Evolutionary conservation across 2,113 vertebrate species (phyloP), one percentile per base, ranked within the genome.

Genomic region (Lanius ludovicianus): DNA sequence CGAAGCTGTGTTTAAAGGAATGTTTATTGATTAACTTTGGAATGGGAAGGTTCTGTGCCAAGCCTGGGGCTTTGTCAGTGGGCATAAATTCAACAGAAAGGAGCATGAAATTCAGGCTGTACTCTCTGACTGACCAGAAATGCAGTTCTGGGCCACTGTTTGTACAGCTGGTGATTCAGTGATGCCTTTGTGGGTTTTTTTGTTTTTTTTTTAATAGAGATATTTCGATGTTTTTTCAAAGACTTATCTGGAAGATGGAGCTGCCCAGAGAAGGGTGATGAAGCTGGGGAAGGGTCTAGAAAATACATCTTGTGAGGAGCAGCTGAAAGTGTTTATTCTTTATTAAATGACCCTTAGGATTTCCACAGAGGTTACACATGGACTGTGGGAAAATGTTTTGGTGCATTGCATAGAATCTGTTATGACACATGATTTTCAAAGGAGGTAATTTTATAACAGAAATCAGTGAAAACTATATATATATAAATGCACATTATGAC

Each of bases 131-230:
- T 78, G 52, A 68, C 21, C 24, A 78, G 52, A 52, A 60, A 21
- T 6, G 39, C 11, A 55, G 1, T 70, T 30, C 17, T 3, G 6
- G 59, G 60, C 28, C 10, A 3, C 5, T 10, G 23, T 78, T 57
- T 46, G 33, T 70, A 3, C 60, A 39, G 30, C 0, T 33, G 69
- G 30, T 64, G 52, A 55, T 31, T 67, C 39, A 57, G 15, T 12
- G 10, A 35, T 12, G 18, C 2, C 56, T 15, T 28, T 3, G n/a
- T n/a, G n/a, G 3, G 39, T 2, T 24, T 25, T 3, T 3, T 19
- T 16, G 9, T 6, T 3, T 13, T 20, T 55, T 68, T 44, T 17
- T 59, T 57, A n/a, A 39, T 20, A 8, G 6, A 37, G 2, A 4
- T 15, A 2, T 18, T 64, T 49, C 3, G 1, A 24, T 41, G 4